A percentile compares a stretch with the other conserved stretches of the same genome.
Conservation (phyloP, 1,140 invertebrate species). For the Anastrepha ludens region DNA sequence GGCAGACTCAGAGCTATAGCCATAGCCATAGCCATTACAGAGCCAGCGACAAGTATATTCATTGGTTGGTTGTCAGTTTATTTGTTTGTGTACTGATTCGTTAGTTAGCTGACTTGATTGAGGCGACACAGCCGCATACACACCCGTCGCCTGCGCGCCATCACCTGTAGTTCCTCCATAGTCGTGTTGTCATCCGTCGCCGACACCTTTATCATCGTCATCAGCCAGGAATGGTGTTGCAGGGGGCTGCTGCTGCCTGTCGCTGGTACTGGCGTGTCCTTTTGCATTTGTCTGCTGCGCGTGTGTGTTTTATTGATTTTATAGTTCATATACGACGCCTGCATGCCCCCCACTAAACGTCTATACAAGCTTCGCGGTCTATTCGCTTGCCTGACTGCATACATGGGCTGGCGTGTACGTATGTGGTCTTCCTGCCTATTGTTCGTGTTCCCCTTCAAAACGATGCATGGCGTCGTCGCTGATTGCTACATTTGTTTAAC, state of each 20-base stretch:
- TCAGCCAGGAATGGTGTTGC: not conserved
- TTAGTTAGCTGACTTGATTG: slow-evolving; percentile 52
- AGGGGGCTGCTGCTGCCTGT: not conserved
- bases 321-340: slow-evolving; percentile 29
- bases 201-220: slow-evolving; percentile 33
- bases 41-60: not conserved
- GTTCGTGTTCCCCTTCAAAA: not conserved
- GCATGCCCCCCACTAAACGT: not conserved
- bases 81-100: slow-evolving; percentile 36
- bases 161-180: slow-evolving; percentile 31
- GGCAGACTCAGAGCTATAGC: not conserved
- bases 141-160: not conserved
- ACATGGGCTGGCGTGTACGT: not conserved
- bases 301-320: slow-evolving; percentile 51
- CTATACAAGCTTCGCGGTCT: not conserved
- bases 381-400: not conserved
- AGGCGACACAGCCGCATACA: not conserved
- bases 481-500: slow-evolving; percentile 22
- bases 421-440: slow-evolving; percentile 26
- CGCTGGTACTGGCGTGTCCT: not conserved
- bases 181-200: slow-evolving; percentile 19
- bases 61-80: slow-evolving; percentile 27
- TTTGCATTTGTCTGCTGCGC: slow-evolving; percentile 25
- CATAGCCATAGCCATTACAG: not conserved
- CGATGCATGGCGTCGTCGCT: not conserved